Percentiles rank a stretch among this genome's conserved stretches.
phyloP scores from a whole-genome alignment of 2,113 vertebrate species.

The Ibidorhyncha struthersii region DNA sequence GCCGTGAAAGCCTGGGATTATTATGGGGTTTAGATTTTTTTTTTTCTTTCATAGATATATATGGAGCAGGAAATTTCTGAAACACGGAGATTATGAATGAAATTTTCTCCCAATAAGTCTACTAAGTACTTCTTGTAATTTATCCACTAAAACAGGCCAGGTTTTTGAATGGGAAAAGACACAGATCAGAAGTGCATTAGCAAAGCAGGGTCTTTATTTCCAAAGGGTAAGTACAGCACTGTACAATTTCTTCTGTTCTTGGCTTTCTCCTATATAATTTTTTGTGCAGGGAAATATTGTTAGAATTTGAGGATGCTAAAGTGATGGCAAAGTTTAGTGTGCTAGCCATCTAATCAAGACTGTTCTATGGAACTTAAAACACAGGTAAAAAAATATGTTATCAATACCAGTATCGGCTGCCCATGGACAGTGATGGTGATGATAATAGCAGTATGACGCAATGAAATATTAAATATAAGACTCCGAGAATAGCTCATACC shows the following conservation, averaged over 20 bases:
- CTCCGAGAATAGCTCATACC: background rate
- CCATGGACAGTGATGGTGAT: background rate
- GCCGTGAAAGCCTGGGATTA: background rate
- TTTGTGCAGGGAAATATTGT: background rate
- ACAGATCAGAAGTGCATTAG: background rate
- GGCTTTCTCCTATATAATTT: background rate
- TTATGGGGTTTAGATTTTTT: background rate
- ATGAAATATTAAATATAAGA: background rate
- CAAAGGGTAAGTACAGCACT: background rate
- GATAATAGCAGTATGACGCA: background rate
- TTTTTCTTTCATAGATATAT: background rate
- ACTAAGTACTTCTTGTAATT: background rate
- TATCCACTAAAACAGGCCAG: background rate
- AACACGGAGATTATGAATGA: background rate
- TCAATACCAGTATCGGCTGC: background rate
- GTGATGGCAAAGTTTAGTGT: background rate
- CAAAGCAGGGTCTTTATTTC: background rate
- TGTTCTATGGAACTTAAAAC: background rate
- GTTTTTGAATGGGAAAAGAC: background rate
- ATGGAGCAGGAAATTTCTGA: background rate
- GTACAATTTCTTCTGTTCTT: background rate
- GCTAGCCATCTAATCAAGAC: background rate
- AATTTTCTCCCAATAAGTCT: background rate
- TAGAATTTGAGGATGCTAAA: background rate
- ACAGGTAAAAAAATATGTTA: background rate